Conservation (phyloP, 1,140 invertebrate genomes). For the Wiebesia pumilae region DNA sequence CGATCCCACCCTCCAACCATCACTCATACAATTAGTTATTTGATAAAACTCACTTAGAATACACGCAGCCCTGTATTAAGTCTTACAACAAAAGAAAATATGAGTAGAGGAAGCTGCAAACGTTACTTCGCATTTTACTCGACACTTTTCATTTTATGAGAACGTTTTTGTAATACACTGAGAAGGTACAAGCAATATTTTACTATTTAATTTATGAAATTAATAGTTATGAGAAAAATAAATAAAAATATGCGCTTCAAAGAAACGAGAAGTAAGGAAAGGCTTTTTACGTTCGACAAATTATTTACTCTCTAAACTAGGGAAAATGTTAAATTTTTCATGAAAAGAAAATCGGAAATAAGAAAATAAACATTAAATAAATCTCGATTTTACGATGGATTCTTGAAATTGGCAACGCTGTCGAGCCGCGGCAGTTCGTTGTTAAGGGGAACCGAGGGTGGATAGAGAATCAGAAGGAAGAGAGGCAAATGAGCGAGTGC, state of each 20-base stretch:
- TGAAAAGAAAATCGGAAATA: constrained; percentile 41
- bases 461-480: constrained; percentile 32
- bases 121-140: constrained; percentile 39
- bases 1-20: not conserved
- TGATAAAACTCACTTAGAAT: not conserved
- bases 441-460: constrained; percentile 41
- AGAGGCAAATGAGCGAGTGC: constrained; percentile 42
- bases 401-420: constrained; percentile 52
- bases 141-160: constrained; percentile 40
- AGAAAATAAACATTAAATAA: constrained; percentile 52
- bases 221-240: constrained; percentile 43
- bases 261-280: not conserved
- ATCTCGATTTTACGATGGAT: constrained; percentile 53
- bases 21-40: constrained; percentile 2
- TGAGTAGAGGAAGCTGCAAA: constrained; percentile 14
- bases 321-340: constrained; percentile 37
- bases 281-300: not conserved
- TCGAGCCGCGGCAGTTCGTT: constrained; percentile 36
- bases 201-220: constrained; percentile 43
- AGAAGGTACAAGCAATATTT: constrained; percentile 17
- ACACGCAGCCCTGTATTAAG: constrained; percentile 12
- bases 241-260: constrained; percentile 27
- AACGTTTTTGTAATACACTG: constrained; percentile 24
- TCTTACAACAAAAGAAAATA: constrained; percentile 1
- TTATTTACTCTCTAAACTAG: constrained; percentile 37